These are phyloP conservation scores for Ricordea florida DNA, from an alignment of 92 coral and sea anemone species.

Conservation along the genomic window DNA sequence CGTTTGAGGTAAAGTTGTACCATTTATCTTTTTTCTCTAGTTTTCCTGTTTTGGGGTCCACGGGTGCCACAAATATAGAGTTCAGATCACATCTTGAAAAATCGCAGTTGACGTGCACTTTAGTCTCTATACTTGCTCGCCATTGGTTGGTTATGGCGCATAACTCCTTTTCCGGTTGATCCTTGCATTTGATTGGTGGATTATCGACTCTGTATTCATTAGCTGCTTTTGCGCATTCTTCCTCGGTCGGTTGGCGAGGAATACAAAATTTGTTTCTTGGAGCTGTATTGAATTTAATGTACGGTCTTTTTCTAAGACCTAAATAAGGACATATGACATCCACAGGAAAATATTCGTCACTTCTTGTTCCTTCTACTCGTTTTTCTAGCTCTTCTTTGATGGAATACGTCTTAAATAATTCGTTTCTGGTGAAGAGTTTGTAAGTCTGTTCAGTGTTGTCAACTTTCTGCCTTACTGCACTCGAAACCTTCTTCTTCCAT, in stretches of 20 bases:
- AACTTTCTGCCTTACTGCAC: too few species aligned
- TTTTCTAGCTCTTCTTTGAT: too few species aligned
- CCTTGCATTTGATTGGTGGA: constrained; percentile 22
- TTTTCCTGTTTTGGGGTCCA: constrained; percentile 49
- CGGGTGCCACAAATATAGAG: constrained; percentile 50
- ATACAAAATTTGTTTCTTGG: constrained; percentile 1
- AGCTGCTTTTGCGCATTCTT: constrained; percentile 50
- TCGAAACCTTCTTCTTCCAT: too few species aligned
- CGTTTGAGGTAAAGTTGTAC: constrained; percentile 18
- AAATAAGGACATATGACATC: constrained; percentile 35
- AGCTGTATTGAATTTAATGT: neutral
- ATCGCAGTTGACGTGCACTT: constrained; percentile 38
- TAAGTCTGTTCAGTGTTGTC: too few species aligned
- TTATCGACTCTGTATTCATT: constrained; percentile 19
- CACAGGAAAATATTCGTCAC: constrained; percentile 33
- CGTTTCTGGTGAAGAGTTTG: neutral
- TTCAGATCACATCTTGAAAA: constrained; percentile 43
- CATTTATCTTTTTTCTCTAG: constrained; percentile 40
- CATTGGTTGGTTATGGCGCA: constrained; percentile 24
- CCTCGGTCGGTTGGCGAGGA: constrained; percentile 14
- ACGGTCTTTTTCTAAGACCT: constrained; percentile 45
- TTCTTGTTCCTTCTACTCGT: neutral
- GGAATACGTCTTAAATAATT: too few species aligned
- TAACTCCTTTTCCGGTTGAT: constrained; percentile 11
- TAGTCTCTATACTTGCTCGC: neutral